phyloP scores from a whole-genome alignment of 1,140 invertebrate species.

The Sarcophaga bullata region DNA sequence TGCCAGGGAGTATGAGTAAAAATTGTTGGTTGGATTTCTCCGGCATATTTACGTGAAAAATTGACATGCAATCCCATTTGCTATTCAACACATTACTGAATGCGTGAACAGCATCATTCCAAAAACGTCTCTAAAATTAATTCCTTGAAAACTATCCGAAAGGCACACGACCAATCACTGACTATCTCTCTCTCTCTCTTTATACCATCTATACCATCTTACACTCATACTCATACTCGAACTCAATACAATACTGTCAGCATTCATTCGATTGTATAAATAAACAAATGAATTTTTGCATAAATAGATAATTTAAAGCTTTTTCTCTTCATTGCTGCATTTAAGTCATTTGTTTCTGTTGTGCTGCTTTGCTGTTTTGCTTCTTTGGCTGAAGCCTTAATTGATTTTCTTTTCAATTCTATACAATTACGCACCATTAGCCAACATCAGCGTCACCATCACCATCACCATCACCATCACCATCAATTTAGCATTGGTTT shows the following conservation, averaged over 20 bases:
- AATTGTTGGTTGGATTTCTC: not conserved
- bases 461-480: not conserved
- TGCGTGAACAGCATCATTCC: conserved; percentile 37
- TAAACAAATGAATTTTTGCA: conserved; percentile 37
- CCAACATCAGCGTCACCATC: not conserved
- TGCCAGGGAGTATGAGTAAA: not conserved
- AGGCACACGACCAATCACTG: conserved; percentile 37
- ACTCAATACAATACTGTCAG: not conserved
- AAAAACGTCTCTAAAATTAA: conserved; percentile 35
- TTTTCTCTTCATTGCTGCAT: not conserved
- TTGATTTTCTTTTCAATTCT: conserved; percentile 20
- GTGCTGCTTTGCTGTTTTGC: too few relatives aligned
- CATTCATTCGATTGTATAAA: not conserved
- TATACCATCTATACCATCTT: not conserved
- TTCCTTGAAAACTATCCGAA: conserved; percentile 39
- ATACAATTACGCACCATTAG: conserved; percentile 12
- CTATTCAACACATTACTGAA: conserved; percentile 34
- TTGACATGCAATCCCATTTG: conserved; percentile 34
- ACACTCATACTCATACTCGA: not conserved
- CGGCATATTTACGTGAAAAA: not conserved
- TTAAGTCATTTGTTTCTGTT: not conserved
- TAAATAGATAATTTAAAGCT: conserved; percentile 31
- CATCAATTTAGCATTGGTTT: too few relatives aligned
- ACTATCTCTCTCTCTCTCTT: not conserved
- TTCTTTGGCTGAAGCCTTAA: not conserved